Evolutionary conservation across 2,888 invertebrate species (phyloP), one percentile per base, ranked within the genome.

Genomic region (Platycheirus albimanus): DNA sequence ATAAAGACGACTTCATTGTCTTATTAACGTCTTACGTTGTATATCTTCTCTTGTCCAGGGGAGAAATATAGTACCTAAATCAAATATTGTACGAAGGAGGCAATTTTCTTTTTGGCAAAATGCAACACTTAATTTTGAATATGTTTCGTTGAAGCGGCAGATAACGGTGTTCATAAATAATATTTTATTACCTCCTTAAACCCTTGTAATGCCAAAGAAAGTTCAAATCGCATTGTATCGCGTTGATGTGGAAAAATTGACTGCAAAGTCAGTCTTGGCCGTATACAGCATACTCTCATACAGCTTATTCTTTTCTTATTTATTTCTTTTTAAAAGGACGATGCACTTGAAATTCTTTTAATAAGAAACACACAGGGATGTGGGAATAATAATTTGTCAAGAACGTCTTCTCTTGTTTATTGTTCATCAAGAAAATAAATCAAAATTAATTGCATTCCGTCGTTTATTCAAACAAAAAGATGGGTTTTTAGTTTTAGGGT

Each of bases 61-160:
- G 52, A 41, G 24, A 28, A 19, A n/a, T 4, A 19, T 10, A 30
- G 56, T 41, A 41, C 8, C 15, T 78, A 83, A 83, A 83, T 78
- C 78, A 83, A 69, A 83, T 51, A 51, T 49, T 69, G 56, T 74
- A 69, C 54, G 7, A 49, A 51, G n/a, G 30, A 56, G 69, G 72
- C 78, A 83, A 83, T 83, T 83, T 83, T 69, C 83, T 83, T 83
- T 78, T 83, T 83, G 78, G 83, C 81, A 83, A 77, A 58, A 83
- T 83, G 83, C 83, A 83, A 49, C 69, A 72, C 63, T 72, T 78
- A 54, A 72, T 69, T 75, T 75, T 63, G 72, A 83, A 78, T 83
- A 83, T 78, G 83, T 67, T 72, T 36, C 38, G 54, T 38, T 70
- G 58, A 47, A 36, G 80, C 67, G 36, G 77, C 77, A 83, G 67